Evolutionary conservation across 2,113 vertebrate genomes (phyloP).

Genomic region (Galbula dea): DNA sequence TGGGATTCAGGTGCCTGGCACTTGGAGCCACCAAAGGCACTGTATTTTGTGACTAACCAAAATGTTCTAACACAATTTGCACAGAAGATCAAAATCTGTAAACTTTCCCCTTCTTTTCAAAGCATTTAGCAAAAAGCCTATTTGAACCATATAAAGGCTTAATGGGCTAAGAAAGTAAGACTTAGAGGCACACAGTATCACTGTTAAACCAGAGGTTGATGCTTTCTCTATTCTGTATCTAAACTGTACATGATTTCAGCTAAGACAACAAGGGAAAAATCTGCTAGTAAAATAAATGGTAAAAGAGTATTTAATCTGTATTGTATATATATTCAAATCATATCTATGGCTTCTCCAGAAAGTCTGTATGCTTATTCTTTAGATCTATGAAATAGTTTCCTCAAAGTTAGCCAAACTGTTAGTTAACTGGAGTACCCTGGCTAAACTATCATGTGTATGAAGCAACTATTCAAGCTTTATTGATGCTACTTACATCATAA

Average conservation of each 20-base stretch:
- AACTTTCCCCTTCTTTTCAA: constrained; percentile 28
- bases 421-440: background rate
- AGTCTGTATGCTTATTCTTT: background rate
- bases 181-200: background rate
- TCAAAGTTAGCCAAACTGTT: background rate
- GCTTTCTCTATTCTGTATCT: background rate
- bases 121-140: constrained; percentile 10
- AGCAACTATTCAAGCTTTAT: background rate
- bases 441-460: background rate
- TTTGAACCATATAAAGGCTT: constrained; percentile 45
- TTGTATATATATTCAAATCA: background rate
- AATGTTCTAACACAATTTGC: constrained; percentile 36
- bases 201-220: background rate
- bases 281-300: background rate
- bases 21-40: constrained; percentile 6
- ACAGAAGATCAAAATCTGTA: constrained; percentile 39
- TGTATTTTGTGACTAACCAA: constrained; percentile 42
- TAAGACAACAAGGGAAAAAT: background rate
- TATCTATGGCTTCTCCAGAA: background rate
- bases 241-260: background rate
- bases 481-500: background rate
- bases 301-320: background rate
- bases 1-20: background rate
- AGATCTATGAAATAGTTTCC: background rate
- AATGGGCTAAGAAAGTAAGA: constrained; percentile 4